Conservation (phyloP, 2,113 vertebrate genomes). For the Isurus oxyrinchus region DNA sequence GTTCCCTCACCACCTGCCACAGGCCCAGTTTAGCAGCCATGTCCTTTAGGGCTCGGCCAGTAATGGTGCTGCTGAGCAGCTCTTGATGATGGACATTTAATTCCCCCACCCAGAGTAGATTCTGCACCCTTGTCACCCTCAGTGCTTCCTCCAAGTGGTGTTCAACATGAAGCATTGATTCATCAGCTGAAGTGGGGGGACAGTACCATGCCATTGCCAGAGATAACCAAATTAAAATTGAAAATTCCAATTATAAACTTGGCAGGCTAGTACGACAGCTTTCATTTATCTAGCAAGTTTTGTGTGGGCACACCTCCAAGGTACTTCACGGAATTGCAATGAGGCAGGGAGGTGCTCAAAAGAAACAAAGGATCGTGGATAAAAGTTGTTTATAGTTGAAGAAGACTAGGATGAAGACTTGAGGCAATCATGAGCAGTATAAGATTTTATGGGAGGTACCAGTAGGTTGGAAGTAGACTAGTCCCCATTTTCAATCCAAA, state of each 20-base stretch:
- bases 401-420: background rate
- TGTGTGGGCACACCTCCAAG: background rate
- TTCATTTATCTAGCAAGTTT: background rate
- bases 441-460: background rate
- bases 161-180: too few relatives aligned
- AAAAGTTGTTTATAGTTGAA: background rate
- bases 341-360: background rate
- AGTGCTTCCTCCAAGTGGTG: too few relatives aligned
- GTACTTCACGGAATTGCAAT: background rate
- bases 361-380: background rate
- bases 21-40: too few relatives aligned
- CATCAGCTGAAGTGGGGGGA: too few relatives aligned
- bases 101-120: too few relatives aligned
- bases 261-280: background rate
- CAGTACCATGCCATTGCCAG: background rate
- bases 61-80: too few relatives aligned
- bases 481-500: background rate
- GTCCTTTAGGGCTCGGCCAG: too few relatives aligned
- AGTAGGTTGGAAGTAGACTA: background rate
- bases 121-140: background rate
- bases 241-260: background rate
- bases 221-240: background rate
- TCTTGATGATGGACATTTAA: too few relatives aligned
- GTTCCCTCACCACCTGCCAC: too few relatives aligned
- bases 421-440: background rate